phyloP scores from a whole-genome alignment of 2,888 invertebrate genomes.

The Ormyrus labotus region DNA sequence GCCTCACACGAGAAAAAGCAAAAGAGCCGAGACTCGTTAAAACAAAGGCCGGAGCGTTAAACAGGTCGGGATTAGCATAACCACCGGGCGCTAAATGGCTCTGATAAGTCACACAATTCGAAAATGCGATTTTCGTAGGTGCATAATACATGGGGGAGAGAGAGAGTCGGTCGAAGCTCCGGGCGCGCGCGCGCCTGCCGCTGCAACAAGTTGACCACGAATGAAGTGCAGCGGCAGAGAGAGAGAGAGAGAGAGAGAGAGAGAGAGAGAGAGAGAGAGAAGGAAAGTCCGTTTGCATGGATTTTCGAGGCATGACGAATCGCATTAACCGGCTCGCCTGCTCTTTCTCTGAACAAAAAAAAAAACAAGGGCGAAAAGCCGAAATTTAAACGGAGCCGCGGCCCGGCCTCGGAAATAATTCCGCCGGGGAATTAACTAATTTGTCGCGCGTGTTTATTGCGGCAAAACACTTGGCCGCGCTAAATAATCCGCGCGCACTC shows the following conservation, averaged over 20 bases:
- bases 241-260: conserved; percentile 14
- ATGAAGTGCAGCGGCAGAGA: conserved; percentile 3
- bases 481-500: conserved; percentile 14
- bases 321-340: conserved; percentile 34
- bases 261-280: conserved; percentile 1
- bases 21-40: conserved; percentile 24
- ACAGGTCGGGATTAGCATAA: conserved; percentile 30
- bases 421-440: conserved; percentile 24
- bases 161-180: not conserved
- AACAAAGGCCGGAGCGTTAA: not conserved
- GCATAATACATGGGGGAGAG: conserved; percentile 21
- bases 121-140: conserved; percentile 44
- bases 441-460: conserved; percentile 42
- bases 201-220: conserved; percentile 56
- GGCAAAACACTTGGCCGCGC: not conserved
- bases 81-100: not conserved
- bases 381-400: conserved; percentile 30
- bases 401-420: conserved; percentile 2
- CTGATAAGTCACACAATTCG: conserved; percentile 32
- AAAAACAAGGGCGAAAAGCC: conserved; percentile 6
- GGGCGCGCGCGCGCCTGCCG: not conserved
- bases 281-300: conserved; percentile 48
- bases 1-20: too few relatives aligned
- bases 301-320: conserved; percentile 54
- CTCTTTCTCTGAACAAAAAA: conserved; percentile 8